These are phyloP conservation scores for Vespertilio murinus DNA, from an alignment of 2,797 vertebrate genomes.

Conservation along the genomic window DNA sequence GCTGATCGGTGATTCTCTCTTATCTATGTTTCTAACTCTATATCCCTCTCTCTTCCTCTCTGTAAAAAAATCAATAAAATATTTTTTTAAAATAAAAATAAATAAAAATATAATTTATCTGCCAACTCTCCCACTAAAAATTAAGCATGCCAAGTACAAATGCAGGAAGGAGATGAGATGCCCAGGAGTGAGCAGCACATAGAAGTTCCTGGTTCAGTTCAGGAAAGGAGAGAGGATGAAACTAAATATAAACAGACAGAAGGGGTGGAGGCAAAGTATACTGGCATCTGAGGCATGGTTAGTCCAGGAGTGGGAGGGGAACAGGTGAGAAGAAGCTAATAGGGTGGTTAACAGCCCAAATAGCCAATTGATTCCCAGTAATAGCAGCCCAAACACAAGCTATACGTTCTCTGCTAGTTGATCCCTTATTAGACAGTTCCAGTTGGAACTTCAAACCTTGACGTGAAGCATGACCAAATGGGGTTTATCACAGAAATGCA, in stretches of 20 bases:
- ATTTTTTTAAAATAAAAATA: too few species aligned
- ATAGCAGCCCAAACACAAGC: not conserved
- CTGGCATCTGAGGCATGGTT: not conserved
- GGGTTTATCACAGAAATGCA: not conserved
- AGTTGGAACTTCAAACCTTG: constrained; percentile 23
- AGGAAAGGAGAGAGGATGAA: not conserved
- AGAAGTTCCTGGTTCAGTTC: not conserved
- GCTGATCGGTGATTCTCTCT: too few species aligned
- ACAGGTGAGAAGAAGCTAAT: not conserved
- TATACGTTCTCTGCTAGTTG: not conserved
- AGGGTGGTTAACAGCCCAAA: not conserved
- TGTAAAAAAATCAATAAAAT: too few species aligned
- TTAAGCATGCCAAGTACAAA: not conserved
- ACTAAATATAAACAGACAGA: not conserved
- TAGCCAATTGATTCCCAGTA: not conserved
- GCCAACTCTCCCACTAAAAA: not conserved
- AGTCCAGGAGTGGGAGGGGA: not conserved
- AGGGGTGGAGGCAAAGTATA: not conserved
- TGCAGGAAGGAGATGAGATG: not conserved
- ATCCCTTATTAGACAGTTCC: not conserved
- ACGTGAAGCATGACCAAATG: not conserved
- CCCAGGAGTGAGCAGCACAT: not conserved
- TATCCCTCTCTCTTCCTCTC: too few species aligned
- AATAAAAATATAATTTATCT: constrained; percentile 34
- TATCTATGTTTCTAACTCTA: too few species aligned